phyloP scores from a whole-genome alignment of 2,888 invertebrate species.

The Himalopsyche tibetana region DNA sequence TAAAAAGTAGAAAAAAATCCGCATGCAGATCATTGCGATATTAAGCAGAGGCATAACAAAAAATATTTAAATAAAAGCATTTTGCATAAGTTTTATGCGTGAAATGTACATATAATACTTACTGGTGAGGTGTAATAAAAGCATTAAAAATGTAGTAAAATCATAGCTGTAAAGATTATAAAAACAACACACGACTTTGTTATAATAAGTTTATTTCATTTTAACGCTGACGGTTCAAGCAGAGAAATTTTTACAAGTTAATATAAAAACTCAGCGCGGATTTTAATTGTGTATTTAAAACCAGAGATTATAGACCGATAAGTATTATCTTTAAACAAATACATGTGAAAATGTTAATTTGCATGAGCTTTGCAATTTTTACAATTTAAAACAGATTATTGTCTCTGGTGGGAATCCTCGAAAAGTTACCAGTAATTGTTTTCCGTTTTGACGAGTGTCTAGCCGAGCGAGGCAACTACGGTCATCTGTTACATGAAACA shows the following conservation, averaged over 20 bases:
- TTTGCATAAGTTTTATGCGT: slow-evolving; percentile 33
- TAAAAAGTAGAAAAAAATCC: neutral
- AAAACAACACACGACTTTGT: slow-evolving; percentile 24
- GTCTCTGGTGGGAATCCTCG: neutral
- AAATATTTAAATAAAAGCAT: slow-evolving; percentile 16
- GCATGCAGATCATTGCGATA: slow-evolving; percentile 7
- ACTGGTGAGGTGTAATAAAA: slow-evolving; percentile 31
- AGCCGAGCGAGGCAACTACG: neutral
- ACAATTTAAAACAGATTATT: slow-evolving; percentile 1
- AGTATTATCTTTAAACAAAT: neutral
- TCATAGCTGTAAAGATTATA: slow-evolving; percentile 29
- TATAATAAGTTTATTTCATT: slow-evolving; percentile 20
- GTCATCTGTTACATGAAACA: slow-evolving; percentile 27
- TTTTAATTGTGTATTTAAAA: slow-evolving; percentile 18
- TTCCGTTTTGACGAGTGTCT: slow-evolving; percentile 1
- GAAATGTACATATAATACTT: slow-evolving; percentile 11
- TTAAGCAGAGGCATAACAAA: neutral
- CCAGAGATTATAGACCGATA: neutral
- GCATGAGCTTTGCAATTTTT: slow-evolving; percentile 13
- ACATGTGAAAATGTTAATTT: slow-evolving; percentile 38
- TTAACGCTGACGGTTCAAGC: neutral
- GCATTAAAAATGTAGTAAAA: slow-evolving; percentile 34
- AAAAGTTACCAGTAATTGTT: neutral
- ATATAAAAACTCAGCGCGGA: slow-evolving; percentile 22
- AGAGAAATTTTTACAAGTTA: neutral